Percentiles rank a stretch among this genome's conserved stretches.
These are phyloP conservation scores for Campaea margaritaria DNA, from an alignment of 2,888 invertebrate genomes.

Conservation along the genomic window DNA sequence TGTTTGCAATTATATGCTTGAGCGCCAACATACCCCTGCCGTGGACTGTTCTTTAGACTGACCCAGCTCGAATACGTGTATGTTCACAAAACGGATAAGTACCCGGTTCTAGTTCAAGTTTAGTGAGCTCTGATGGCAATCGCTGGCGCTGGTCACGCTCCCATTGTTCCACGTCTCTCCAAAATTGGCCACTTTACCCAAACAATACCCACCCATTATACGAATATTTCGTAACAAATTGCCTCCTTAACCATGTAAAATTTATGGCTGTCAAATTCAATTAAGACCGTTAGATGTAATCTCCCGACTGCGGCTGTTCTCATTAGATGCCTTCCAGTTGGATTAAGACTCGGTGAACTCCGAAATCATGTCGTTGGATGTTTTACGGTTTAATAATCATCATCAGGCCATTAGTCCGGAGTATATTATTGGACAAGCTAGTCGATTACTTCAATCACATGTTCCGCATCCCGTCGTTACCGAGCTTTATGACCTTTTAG, in stretches of 20 bases:
- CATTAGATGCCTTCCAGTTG: conserved; percentile 1
- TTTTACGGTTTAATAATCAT: conserved; percentile 29
- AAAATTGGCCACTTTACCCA: conserved; percentile 66
- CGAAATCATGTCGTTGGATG: conserved; percentile 24
- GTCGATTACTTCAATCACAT: conserved; percentile 24
- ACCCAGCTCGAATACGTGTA: conserved; percentile 47
- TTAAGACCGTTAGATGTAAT: conserved; percentile 38
- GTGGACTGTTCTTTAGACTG: conserved; percentile 30
- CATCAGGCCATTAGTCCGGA: conserved; percentile 17
- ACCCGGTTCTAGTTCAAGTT: conserved; percentile 58
- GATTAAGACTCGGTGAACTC: conserved; percentile 25
- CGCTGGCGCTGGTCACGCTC: conserved; percentile 70
- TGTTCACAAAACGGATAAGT: conserved; percentile 63
- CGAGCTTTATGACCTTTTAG: conserved; percentile 13
- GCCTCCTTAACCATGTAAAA: conserved; percentile 41
- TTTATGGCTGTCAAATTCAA: conserved; percentile 41
- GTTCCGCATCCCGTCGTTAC: conserved; percentile 29
- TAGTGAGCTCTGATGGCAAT: conserved; percentile 67
- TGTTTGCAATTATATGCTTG: background rate
- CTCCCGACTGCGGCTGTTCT: conserved; percentile 27
- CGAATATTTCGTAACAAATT: conserved; percentile 50
- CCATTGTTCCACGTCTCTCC: conserved; percentile 70
- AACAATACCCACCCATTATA: conserved; percentile 55
- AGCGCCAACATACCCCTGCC: background rate
- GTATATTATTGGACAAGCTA: conserved; percentile 22